These are phyloP conservation scores for Varanus komodoensis DNA, from an alignment of 2,113 vertebrate species.

Conservation along the genomic window DNA sequence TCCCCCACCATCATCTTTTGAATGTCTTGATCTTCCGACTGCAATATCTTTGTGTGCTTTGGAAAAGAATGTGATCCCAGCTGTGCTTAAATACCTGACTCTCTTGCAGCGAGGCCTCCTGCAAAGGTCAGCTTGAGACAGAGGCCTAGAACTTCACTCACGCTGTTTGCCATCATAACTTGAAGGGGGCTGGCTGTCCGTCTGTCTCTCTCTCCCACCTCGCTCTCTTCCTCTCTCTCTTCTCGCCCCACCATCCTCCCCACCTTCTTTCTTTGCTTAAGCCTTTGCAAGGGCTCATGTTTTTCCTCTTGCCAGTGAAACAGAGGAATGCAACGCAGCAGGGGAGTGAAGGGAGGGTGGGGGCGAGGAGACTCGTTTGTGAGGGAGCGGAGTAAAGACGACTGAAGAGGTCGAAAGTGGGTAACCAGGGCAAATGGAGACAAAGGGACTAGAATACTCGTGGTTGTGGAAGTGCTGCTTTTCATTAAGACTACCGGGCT, in stretches of 20 bases:
- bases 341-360: conserved; percentile 56
- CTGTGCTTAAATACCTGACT: conserved; percentile 87
- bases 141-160: conserved; percentile 78
- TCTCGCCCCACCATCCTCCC: not conserved
- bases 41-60: conserved; percentile 78
- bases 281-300: conserved; percentile 30
- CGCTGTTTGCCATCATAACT: conserved; percentile 72
- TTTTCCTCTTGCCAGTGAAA: conserved; percentile 38
- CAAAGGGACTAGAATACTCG: conserved; percentile 57
- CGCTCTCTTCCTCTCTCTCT: conserved; percentile 29
- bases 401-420: conserved; percentile 58
- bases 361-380: conserved; percentile 45
- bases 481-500: conserved; percentile 66
- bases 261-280: conserved; percentile 4
- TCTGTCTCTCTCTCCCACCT: conserved; percentile 27
- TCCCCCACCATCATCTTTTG: conserved; percentile 55
- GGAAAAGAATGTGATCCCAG: conserved; percentile 81
- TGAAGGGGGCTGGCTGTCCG: conserved; percentile 78
- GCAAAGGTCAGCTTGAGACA: conserved; percentile 76
- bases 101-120: conserved; percentile 74
- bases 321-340: conserved; percentile 62
- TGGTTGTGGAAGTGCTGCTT: conserved; percentile 57
- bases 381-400: conserved; percentile 51
- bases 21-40: conserved; percentile 75
- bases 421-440: conserved; percentile 62